Percentiles rank a stretch among this genome's conserved stretches.
These are phyloP conservation scores for Pachydiplax longipennis DNA, from an alignment of 2,888 invertebrate genomes.

Conservation along the genomic window DNA sequence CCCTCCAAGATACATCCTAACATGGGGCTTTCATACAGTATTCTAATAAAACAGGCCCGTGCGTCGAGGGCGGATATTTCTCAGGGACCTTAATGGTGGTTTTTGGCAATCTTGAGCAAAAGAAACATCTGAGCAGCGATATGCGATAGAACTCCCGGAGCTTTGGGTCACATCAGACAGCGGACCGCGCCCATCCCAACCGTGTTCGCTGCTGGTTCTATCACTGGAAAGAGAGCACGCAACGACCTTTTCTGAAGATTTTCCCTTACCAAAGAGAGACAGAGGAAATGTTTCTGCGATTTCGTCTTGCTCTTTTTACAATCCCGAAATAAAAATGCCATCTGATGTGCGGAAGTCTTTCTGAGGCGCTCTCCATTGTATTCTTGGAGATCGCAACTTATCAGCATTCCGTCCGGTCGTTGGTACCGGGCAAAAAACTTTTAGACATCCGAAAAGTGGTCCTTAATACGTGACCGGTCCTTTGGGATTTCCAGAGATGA, in stretches of 20 bases:
- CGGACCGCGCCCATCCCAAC: neutral
- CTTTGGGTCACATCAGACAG: neutral
- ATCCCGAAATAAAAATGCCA: neutral
- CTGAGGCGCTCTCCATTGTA: neutral
- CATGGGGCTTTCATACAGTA: neutral
- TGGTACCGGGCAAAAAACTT: neutral
- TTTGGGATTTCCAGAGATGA: neutral
- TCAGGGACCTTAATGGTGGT: neutral
- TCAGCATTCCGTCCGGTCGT: neutral
- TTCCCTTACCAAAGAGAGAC: neutral
- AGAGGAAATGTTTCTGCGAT: neutral
- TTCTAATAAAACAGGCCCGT: neutral
- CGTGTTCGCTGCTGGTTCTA: neutral
- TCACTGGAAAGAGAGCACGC: neutral
- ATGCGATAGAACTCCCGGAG: neutral
- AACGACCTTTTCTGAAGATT: neutral
- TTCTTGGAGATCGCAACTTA: neutral
- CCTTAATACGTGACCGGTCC: neutral
- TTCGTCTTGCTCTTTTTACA: neutral
- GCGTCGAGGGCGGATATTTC: neutral
- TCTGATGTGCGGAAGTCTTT: neutral
- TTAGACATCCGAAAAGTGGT: neutral
- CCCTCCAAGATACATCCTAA: neutral
- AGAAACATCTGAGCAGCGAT: neutral
- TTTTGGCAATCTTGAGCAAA: neutral